These are phyloP conservation scores for Parapsyche elsis DNA, from an alignment of 1,140 invertebrate species.

Conservation along the genomic window DNA sequence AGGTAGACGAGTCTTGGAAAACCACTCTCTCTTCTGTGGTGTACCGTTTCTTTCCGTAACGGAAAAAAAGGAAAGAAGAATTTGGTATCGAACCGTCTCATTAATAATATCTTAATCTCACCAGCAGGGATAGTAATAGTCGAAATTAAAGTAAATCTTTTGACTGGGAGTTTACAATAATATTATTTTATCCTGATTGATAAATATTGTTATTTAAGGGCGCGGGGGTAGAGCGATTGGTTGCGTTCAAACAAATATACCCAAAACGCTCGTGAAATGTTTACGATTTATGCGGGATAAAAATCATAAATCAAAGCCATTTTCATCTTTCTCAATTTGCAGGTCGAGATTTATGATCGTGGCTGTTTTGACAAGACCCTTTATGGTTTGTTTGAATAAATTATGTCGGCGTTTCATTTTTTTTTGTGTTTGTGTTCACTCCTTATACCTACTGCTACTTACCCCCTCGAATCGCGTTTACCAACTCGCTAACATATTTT, in stretches of 20 bases:
- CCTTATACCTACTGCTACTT: neutral
- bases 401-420: slow-evolving; percentile 14
- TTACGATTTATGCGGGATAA: slow-evolving; percentile 32
- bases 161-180: too few relatives aligned
- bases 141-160: too few relatives aligned
- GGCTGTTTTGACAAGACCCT: slow-evolving; percentile 28
- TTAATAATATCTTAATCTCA: too few relatives aligned
- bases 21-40: too few relatives aligned
- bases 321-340: slow-evolving; percentile 27
- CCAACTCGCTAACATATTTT: slow-evolving; percentile 30
- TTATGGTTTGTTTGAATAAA: slow-evolving; percentile 39
- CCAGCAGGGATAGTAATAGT: too few relatives aligned
- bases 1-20: too few relatives aligned
- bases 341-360: slow-evolving; percentile 12
- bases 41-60: too few relatives aligned
- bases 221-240: neutral
- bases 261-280: slow-evolving; percentile 1
- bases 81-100: too few relatives aligned
- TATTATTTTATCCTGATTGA: neutral
- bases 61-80: too few relatives aligned
- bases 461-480: neutral
- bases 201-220: neutral
- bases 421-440: neutral
- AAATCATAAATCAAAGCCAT: slow-evolving; percentile 29
- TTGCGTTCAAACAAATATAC: neutral